Conservation (phyloP, 2,797 vertebrate species). For the Pelodytes ibericus region DNA sequence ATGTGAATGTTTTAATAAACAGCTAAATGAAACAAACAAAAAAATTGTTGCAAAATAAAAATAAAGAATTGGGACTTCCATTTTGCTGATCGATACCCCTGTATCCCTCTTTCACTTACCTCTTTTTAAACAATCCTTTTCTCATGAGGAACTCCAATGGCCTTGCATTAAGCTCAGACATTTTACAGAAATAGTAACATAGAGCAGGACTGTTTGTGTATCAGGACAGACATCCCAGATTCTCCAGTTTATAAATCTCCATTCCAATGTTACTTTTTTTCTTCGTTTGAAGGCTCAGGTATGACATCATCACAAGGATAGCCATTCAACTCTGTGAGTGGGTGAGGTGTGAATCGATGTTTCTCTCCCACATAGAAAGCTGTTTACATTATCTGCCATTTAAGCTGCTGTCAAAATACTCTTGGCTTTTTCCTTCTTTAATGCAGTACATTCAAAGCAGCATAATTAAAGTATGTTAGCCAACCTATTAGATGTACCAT, state of each 20-base stretch:
- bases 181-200: background rate
- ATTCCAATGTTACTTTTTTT: background rate
- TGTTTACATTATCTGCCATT: constrained; percentile 32
- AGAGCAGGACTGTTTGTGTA: background rate
- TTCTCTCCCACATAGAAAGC: constrained; percentile 7
- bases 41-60: background rate
- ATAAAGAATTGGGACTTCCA: background rate
- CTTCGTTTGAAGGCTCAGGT: background rate
- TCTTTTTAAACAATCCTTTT: background rate
- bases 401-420: constrained; percentile 33
- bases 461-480: constrained; percentile 12
- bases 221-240: background rate
- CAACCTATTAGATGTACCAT: constrained; percentile 37
- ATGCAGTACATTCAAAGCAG: constrained; percentile 26
- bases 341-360: constrained; percentile 18
- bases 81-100: background rate
- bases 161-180: background rate
- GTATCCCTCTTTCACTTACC: background rate
- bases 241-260: background rate
- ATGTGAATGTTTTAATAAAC: background rate
- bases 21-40: background rate
- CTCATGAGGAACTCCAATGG: background rate
- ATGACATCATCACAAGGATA: background rate
- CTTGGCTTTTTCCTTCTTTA: background rate
- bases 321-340: background rate